Conservation (phyloP, 2,797 vertebrate species). For the Notoglanidium macrostoma region DNA sequence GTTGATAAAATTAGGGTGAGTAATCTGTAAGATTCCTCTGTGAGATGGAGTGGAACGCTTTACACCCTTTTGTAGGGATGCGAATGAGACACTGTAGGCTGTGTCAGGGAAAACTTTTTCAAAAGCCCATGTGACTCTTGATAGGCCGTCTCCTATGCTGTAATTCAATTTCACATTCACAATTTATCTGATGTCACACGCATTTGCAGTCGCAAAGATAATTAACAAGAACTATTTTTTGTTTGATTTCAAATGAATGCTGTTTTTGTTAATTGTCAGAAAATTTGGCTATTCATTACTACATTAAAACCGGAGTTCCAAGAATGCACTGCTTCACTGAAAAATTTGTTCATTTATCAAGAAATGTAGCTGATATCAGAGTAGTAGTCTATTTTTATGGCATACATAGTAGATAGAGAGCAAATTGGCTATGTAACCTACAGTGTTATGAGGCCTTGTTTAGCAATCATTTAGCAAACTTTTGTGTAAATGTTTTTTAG, state of each 20-base stretch:
- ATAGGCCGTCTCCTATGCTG: conserved; percentile 63
- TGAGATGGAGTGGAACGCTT: background rate
- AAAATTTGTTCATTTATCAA: too few species aligned
- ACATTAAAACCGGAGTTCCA: background rate
- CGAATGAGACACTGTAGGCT: conserved; percentile 12
- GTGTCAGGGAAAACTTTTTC: conserved; percentile 43
- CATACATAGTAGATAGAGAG: background rate
- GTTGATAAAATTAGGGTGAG: conserved; percentile 23
- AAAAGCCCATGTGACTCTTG: conserved; percentile 61
- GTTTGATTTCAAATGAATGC: background rate
- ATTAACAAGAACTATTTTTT: background rate
- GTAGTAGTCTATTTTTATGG: background rate
- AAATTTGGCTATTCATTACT: too few species aligned
- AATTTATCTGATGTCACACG: conserved; percentile 45
- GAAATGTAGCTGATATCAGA: background rate
- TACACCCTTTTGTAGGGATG: background rate
- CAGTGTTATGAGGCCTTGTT: background rate
- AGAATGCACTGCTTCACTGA: background rate
- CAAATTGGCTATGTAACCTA: background rate
- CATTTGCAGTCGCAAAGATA: background rate
- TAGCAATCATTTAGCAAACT: background rate
- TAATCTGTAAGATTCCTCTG: conserved; percentile 25
- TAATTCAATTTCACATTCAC: conserved; percentile 53
- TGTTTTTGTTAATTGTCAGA: background rate
- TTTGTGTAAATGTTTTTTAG: background rate